These are phyloP conservation scores for Tragelaphus strepsiceros DNA, from an alignment of 2,113 vertebrate species.

Conservation along the genomic window DNA sequence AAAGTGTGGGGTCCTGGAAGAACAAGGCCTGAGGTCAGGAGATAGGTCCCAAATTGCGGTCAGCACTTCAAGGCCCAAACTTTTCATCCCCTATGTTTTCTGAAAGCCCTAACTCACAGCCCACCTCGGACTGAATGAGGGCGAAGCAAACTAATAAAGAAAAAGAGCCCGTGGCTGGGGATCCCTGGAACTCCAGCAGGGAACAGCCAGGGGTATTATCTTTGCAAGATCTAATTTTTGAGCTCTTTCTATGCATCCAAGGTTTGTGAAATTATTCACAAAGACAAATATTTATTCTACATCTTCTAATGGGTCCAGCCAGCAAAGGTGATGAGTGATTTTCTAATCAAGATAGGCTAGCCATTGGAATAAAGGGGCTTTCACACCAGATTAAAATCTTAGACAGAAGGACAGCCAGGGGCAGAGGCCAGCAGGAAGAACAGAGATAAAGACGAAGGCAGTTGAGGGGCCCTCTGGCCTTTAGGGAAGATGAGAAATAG, in stretches of 20 bases:
- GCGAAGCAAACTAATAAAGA: neutral
- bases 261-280: neutral
- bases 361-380: neutral
- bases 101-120: neutral
- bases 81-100: too few relatives aligned
- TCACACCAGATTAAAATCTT: neutral
- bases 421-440: neutral
- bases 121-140: neutral
- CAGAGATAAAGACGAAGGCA: neutral
- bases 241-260: neutral
- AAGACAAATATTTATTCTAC: neutral
- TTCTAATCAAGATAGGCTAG: neutral
- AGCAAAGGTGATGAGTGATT: neutral
- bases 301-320: neutral
- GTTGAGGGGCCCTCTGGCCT: neutral
- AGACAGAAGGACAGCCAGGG: neutral
- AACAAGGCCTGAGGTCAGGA: neutral
- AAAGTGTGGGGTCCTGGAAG: neutral
- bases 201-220: neutral
- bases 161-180: rapidly evolving
- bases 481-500: neutral
- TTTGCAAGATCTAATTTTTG: neutral
- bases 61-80: neutral
- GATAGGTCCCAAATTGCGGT: neutral
- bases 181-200: neutral